phyloP scores from a whole-genome alignment of 2,113 vertebrate species.

The Sterrhoptilus dennistouni region DNA sequence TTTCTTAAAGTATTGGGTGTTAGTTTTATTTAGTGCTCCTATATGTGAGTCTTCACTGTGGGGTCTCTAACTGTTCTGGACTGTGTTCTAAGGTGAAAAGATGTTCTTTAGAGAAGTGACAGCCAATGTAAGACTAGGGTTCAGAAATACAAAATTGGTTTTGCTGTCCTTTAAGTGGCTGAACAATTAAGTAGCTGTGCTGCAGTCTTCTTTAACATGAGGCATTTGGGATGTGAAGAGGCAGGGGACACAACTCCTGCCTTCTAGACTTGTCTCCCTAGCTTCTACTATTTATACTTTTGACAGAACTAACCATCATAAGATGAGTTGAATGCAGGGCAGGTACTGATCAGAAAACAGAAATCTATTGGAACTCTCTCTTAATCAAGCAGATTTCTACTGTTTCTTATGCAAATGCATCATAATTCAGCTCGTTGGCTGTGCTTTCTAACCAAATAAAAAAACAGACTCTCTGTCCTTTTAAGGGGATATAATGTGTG shows the following conservation, averaged over 20 bases:
- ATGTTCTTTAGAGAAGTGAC: background rate
- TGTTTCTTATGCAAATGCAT: background rate
- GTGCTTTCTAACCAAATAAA: background rate
- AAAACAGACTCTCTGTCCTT: background rate
- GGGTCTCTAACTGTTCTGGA: background rate
- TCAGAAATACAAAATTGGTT: background rate
- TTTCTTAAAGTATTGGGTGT: background rate
- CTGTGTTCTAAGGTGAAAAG: background rate
- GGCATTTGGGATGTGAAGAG: background rate
- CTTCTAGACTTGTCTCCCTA: background rate
- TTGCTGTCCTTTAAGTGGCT: background rate
- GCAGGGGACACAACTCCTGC: background rate
- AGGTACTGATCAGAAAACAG: background rate
- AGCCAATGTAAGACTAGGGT: background rate
- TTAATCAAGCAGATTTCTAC: background rate
- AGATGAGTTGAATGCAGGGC: accelerated
- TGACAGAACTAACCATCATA: background rate
- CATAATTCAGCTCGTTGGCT: background rate
- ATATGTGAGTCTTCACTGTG: background rate
- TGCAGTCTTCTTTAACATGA: background rate
- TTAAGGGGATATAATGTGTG: background rate
- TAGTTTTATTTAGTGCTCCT: background rate
- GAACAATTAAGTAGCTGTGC: background rate
- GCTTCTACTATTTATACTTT: background rate
- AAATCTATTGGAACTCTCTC: background rate